These are phyloP conservation scores for Druon quercuslanigerum DNA, from an alignment of 1,140 invertebrate genomes.

Conservation along the genomic window DNA sequence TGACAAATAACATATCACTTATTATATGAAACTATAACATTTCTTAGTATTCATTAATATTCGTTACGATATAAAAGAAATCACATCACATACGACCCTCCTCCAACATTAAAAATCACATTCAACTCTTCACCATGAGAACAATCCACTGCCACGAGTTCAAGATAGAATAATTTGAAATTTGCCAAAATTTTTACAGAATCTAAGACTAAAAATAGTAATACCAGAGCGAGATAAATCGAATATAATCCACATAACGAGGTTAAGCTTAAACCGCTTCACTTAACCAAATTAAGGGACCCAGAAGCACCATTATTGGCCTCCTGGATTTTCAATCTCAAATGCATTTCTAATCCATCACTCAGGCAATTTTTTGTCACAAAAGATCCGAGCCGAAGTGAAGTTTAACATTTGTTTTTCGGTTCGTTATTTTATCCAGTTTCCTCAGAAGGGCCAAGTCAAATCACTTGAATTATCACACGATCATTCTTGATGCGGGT, in stretches of 20 bases:
- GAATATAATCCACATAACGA: constrained; percentile 55
- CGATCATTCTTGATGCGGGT: constrained; percentile 68
- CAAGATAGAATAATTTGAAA: constrained; percentile 1
- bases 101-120: constrained; percentile 54
- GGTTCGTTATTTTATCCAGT: constrained; percentile 37
- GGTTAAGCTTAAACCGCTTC: constrained; percentile 67
- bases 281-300: constrained; percentile 69
- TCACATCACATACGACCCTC: constrained; percentile 75
- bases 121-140: constrained; percentile 48
- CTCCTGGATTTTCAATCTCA: constrained; percentile 12
- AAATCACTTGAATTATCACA: constrained; percentile 74
- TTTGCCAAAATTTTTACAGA: neutral
- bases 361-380: constrained; percentile 34
- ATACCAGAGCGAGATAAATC: neutral
- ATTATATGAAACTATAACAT: constrained; percentile 76
- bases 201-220: neutral
- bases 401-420: constrained; percentile 40
- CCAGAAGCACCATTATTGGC: constrained; percentile 28
- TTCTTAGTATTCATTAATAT: constrained; percentile 74
- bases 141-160: constrained; percentile 22
- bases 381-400: constrained; percentile 39
- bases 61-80: constrained; percentile 75
- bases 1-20: constrained; percentile 77
- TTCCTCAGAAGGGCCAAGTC: constrained; percentile 66
- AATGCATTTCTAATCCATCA: constrained; percentile 31